Evolutionary conservation across 2,797 vertebrate species (phyloP).

Genomic region (Clamator glandarius): DNA sequence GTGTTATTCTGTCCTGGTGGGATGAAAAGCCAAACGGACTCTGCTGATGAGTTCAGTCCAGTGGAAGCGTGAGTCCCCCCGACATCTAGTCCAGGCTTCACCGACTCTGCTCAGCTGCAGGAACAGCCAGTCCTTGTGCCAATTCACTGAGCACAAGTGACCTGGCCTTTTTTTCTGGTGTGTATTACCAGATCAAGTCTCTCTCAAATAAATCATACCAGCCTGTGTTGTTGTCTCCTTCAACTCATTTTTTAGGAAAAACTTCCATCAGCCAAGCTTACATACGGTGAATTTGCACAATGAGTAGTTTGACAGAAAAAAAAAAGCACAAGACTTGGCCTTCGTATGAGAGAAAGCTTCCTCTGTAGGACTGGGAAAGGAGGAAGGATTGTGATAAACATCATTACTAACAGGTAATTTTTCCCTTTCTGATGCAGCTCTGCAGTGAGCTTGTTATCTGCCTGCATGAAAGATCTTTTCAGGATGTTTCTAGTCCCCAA

Average conservation of each 20-base stretch:
- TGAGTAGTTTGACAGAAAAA: background rate
- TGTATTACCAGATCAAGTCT: background rate
- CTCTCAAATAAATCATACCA: background rate
- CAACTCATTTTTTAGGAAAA: background rate
- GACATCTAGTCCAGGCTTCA: background rate
- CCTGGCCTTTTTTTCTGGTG: background rate
- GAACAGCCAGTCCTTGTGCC: accelerated
- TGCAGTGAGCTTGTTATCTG: conserved; percentile 68
- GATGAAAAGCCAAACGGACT: conserved; percentile 15
- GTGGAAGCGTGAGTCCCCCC: background rate
- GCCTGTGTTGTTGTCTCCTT: background rate
- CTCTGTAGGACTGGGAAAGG: conserved; percentile 20
- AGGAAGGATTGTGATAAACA: conserved; percentile 56
- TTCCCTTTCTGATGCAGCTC: conserved; percentile 57
- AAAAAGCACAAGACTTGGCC: background rate
- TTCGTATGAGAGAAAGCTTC: conserved; percentile 37
- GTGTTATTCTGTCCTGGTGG: conserved; percentile 43
- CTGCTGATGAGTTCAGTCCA: background rate
- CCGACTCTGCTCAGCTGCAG: background rate
- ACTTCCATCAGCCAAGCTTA: background rate
- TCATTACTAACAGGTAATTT: conserved; percentile 63
- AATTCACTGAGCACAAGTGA: background rate
- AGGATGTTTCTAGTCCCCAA: conserved; percentile 66
- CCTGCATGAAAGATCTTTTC: conserved; percentile 71
- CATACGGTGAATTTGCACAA: background rate